Base-by-base conservation (phyloP, 2,888 invertebrate genomes). In the Apocheima hispidaria region DNA sequence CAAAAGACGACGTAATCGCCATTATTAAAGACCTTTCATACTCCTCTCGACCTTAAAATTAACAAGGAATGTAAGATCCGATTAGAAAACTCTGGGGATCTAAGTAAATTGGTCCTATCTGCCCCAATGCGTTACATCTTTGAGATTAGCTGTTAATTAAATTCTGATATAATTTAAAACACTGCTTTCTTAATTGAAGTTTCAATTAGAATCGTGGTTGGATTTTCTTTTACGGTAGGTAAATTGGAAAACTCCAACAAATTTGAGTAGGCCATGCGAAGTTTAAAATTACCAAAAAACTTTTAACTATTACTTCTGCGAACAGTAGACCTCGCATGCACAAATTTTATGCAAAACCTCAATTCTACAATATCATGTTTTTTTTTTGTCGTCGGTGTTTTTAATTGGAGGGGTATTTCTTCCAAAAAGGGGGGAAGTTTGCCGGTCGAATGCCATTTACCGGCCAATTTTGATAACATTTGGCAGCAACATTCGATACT, bases 71-170 rank as follows among this genome's bases (percentile, higher is more conserved):
- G 63, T 65, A 62, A 70, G 64, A 60, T 50, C 52, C 52, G 49
- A 58, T 56, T 57, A 68, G 23, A 60, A 54, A 63, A 56, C 63
- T 52, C 63, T 18, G 52, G 49, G 58, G 76, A 55, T 65, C 74
- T 53, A 48, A 26, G 60, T 69, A 68, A 72, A 70, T 58, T 75
- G 75, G 75, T 51, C 64, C 60, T 43, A 41, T 57, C 58, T 68
- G 60, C 38, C 66, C 54, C 68, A 60, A 50, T 23, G 40, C 18
- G 30, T 30, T 72, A 69, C 66, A 75, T 75, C 69, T 77, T 71
- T 63, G 68, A 71, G 73, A 79, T 79, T 75, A 75, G 67, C 68
- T 75, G 71, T 71, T 78, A 79, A 82, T 81, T 79, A 82, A 82
- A 75, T 74, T 74, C 64, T 66, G 63, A 72, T 73, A 70, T 78